Evolutionary conservation across 1,140 invertebrate genomes (phyloP).

Genomic region (Oncopeltus fasciatus): DNA sequence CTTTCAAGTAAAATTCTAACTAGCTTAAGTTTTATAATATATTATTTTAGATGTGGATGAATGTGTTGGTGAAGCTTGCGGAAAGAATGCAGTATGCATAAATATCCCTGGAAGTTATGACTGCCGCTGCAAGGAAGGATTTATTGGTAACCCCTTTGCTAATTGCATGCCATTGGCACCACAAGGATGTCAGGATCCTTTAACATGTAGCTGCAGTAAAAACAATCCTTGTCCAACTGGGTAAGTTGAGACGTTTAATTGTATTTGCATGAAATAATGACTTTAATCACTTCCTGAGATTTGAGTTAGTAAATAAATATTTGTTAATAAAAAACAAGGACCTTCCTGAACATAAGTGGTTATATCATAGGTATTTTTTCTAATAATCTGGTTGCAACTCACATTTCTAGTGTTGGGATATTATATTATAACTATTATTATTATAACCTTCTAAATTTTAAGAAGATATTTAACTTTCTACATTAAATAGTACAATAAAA

Average conservation of each 20-base stretch:
- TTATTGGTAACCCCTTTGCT: constrained; percentile 71
- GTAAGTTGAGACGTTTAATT: constrained; percentile 17
- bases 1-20: not conserved
- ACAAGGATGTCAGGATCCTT: constrained; percentile 49
- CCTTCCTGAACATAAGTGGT: no score
- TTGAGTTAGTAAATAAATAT: no score
- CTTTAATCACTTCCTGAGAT: not conserved
- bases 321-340: not conserved
- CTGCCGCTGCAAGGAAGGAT: constrained; percentile 67
- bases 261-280: not conserved
- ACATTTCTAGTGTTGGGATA: no score
- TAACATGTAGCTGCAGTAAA: constrained; percentile 49
- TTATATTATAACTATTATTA: no score
- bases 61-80: constrained; percentile 65
- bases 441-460: no score
- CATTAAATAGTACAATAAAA: no score
- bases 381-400: no score
- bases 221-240: constrained; percentile 57
- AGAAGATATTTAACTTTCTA: no score
- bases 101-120: constrained; percentile 76
- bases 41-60: constrained; percentile 57
- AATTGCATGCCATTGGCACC: constrained; percentile 53
- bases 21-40: no score
- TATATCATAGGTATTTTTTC: no score
- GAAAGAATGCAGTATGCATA: constrained; percentile 70